Evolutionary conservation across 1,140 invertebrate genomes (phyloP).

Genomic region (Drosophila littoralis): DNA sequence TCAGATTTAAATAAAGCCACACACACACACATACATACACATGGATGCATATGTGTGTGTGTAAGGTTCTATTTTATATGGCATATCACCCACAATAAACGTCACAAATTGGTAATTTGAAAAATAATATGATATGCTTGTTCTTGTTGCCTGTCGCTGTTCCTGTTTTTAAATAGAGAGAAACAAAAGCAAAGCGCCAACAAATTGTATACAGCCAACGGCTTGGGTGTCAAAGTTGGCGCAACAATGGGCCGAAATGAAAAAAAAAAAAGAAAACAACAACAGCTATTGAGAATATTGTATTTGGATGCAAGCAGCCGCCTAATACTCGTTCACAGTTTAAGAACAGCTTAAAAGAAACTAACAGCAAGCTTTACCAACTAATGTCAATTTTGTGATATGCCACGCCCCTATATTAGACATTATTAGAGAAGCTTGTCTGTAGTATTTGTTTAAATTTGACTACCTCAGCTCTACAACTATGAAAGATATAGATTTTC

Average conservation of each 20-base stretch:
- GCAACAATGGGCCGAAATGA: conserved; percentile 34
- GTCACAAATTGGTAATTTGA: conserved; percentile 73
- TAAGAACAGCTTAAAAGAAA: too few relatives aligned
- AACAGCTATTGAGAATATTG: conserved; percentile 2
- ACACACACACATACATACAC: conserved; percentile 4
- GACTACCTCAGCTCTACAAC: too few relatives aligned
- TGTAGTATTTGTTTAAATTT: too few relatives aligned
- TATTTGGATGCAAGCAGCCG: not conserved
- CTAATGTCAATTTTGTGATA: too few relatives aligned
- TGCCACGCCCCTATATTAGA: too few relatives aligned
- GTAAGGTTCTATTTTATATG: conserved; percentile 28
- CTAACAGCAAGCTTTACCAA: too few relatives aligned
- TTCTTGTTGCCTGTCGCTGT: conserved; percentile 28
- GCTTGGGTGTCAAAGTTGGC: conserved; percentile 69
- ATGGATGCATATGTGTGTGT: conserved; percentile 16
- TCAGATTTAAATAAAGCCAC: conserved; percentile 59
- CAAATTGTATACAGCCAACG: conserved; percentile 30
- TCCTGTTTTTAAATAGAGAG: conserved; percentile 25
- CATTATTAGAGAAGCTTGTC: too few relatives aligned
- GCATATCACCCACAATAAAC: conserved; percentile 66
- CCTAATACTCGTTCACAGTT: not conserved
- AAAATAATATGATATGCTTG: conserved; percentile 51
- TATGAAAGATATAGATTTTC: too few relatives aligned
- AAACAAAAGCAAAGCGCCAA: conserved; percentile 18
- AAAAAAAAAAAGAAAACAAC: conserved; percentile 18